A percentile compares a stretch with the other conserved stretches of the same genome.
Evolutionary conservation across 2,113 vertebrate species (phyloP).

Genomic region (Monopterus albus): DNA sequence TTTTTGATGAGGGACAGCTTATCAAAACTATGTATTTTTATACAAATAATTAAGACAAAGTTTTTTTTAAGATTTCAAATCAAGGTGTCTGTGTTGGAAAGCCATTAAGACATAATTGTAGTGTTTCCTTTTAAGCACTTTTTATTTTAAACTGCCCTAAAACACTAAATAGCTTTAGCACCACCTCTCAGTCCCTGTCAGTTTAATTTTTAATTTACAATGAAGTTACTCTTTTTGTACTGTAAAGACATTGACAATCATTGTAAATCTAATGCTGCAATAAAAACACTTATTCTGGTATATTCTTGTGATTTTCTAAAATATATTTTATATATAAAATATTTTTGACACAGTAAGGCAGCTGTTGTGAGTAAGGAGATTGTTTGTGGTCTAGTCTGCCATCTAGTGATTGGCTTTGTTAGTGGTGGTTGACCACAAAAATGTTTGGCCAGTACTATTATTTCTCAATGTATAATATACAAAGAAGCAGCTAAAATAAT

Average conservation of each 20-base stretch:
- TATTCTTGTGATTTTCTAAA: conserved; percentile 17
- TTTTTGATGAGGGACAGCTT: conserved; percentile 40
- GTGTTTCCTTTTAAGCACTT: conserved; percentile 74
- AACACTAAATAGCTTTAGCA: conserved; percentile 72
- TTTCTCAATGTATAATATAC: background rate
- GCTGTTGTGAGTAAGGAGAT: background rate
- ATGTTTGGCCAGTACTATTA: background rate
- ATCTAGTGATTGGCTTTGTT: conserved; percentile 66
- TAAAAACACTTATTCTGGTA: conserved; percentile 85
- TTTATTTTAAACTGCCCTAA: conserved; percentile 30
- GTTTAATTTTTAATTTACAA: conserved; percentile 82
- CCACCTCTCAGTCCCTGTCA: conserved; percentile 79
- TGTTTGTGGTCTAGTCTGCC: conserved; percentile 60
- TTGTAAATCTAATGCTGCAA: conserved; percentile 87
- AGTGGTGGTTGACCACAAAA: background rate
- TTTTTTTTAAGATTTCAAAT: conserved; percentile 32
- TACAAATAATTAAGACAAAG: conserved; percentile 29
- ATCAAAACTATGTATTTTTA: conserved; percentile 57
- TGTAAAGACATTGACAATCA: conserved; percentile 93
- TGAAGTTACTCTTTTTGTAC: conserved; percentile 82
- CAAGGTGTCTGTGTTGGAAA: conserved; percentile 79
- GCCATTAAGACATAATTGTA: conserved; percentile 82
- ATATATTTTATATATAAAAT: background rate
- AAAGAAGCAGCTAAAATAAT: background rate
- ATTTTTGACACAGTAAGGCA: background rate